These are phyloP conservation scores for Lepidocyrtoides sp. DNA, from an alignment of 2,888 invertebrate genomes.

Conservation along the genomic window DNA sequence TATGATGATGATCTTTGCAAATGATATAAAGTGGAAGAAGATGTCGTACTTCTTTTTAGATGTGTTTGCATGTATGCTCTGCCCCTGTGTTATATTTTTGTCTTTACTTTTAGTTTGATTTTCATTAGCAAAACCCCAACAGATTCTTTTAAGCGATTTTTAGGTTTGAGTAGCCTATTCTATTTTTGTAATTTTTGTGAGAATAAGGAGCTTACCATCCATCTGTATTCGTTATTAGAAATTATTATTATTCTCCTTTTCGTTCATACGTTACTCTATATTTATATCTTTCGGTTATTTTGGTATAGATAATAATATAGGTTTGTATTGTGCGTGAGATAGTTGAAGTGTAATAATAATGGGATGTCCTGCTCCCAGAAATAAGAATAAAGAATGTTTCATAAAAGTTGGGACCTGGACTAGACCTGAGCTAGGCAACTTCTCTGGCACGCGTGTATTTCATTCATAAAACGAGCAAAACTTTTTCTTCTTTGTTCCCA, in stretches of 20 bases:
- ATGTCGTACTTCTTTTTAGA: neutral
- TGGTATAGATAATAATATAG: neutral
- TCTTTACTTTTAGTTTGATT: slow-evolving; percentile 47
- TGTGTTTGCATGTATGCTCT: neutral
- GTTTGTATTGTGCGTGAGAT: neutral
- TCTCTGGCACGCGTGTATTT: slow-evolving; percentile 24
- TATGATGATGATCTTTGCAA: slow-evolving; percentile 9
- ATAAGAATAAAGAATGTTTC: slow-evolving; percentile 15
- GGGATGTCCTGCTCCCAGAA: neutral
- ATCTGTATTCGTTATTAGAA: too few species aligned
- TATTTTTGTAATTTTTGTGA: too few species aligned
- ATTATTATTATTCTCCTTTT: slow-evolving; percentile 11
- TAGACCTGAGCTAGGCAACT: too few species aligned
- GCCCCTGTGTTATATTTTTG: neutral
- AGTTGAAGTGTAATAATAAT: slow-evolving; percentile 21
- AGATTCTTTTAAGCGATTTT: slow-evolving; percentile 62
- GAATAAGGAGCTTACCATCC: too few species aligned
- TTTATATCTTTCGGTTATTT: too few species aligned
- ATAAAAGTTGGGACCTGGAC: neutral
- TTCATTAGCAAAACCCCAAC: slow-evolving; percentile 65
- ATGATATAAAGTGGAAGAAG: neutral
- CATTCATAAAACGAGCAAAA: slow-evolving; percentile 29
- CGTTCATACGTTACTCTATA: too few species aligned
- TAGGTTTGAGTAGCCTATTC: slow-evolving; percentile 35
- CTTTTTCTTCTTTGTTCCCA: neutral